Evolutionary conservation across 2,797 vertebrate species (phyloP), one percentile per base, ranked within the genome.

Genomic region (Sebastes aleutianus): DNA sequence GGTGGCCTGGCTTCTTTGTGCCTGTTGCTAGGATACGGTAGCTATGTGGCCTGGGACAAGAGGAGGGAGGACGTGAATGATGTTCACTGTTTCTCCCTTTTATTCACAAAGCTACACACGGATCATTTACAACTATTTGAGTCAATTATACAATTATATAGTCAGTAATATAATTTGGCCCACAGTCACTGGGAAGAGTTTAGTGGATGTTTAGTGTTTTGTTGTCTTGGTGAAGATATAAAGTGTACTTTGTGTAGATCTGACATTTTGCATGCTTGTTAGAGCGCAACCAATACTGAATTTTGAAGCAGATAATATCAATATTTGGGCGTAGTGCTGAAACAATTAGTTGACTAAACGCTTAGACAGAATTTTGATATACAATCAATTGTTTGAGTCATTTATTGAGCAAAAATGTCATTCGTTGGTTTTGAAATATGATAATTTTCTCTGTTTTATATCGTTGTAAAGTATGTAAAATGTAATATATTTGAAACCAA

Each of bases 11-110:
- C 83, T 78, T 92, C 86, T 95, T 94, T 95, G 94, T 95, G 56
- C 78, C 66, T 47, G 94, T 96, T 93, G 93, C 95, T 91, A 91
- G 84, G 95, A 88, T 82, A 95, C 83, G 0, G 62, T 24, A 85
- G 72, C 89, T 90, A 91, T 95, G 93, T 84, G 86, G 86, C 85
- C 80, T n/a, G 66, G 83, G 87, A 89, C 86, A 86, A 79, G 85
- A 88, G 83, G 77, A 70, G 70, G 74, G 72, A 79, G 70, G 79
- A 18, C 20, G 34, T 65, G 74, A 87, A n/a, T 85, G 87, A 86
- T 91, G 80, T 80, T 85, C 85, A 89, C 74, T 74, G 70, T 86
- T 76, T 76, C 66, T 74, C 32, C 43, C 36, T 80, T 73, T 74
- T 26, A 34, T 50, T 78, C 27, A 70, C 47, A 79, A 29, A 82